phyloP scores from a whole-genome alignment of 2,888 invertebrate species.

The Drosophila testacea region DNA sequence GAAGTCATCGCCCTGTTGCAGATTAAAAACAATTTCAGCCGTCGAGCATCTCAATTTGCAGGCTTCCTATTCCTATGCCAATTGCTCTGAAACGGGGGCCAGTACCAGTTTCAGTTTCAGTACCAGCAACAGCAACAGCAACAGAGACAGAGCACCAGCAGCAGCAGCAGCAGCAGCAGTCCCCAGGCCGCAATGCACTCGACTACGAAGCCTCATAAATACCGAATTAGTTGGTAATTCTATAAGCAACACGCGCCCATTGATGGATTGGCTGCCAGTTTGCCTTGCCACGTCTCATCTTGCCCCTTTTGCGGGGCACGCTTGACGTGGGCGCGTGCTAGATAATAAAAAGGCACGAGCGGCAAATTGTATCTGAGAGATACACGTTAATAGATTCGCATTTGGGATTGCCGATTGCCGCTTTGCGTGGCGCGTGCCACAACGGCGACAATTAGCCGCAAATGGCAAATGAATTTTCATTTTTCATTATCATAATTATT shows the following conservation, averaged over 20 bases:
- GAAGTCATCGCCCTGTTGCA: slow-evolving; percentile 54
- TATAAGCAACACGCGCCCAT: slow-evolving; percentile 85
- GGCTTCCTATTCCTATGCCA: slow-evolving; percentile 56
- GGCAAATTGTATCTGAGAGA: slow-evolving; percentile 54
- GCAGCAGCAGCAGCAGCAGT: neutral
- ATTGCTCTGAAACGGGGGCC: slow-evolving; percentile 13
- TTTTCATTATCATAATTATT: slow-evolving; percentile 73
- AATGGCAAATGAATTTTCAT: slow-evolving; percentile 67
- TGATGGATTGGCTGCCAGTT: slow-evolving; percentile 67
- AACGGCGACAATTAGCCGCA: slow-evolving; percentile 69
- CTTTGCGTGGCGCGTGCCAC: slow-evolving; percentile 51
- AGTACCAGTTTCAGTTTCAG: neutral
- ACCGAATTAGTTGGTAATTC: slow-evolving; percentile 84
- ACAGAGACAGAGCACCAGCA: neutral
- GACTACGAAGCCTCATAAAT: slow-evolving; percentile 83
- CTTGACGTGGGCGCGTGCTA: slow-evolving; percentile 65
- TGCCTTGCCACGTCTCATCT: slow-evolving; percentile 26
- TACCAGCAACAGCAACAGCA: slow-evolving; percentile 1
- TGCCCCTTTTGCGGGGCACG: slow-evolving; percentile 13
- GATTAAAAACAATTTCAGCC: slow-evolving; percentile 71
- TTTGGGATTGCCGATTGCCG: slow-evolving; percentile 17
- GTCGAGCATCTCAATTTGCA: slow-evolving; percentile 75
- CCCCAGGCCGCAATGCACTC: slow-evolving; percentile 58
- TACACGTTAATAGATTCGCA: slow-evolving; percentile 50
- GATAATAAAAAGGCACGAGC: slow-evolving; percentile 58